Evolutionary conservation across 2,888 invertebrate genomes (phyloP).

Genomic region (Phalangium opilio): DNA sequence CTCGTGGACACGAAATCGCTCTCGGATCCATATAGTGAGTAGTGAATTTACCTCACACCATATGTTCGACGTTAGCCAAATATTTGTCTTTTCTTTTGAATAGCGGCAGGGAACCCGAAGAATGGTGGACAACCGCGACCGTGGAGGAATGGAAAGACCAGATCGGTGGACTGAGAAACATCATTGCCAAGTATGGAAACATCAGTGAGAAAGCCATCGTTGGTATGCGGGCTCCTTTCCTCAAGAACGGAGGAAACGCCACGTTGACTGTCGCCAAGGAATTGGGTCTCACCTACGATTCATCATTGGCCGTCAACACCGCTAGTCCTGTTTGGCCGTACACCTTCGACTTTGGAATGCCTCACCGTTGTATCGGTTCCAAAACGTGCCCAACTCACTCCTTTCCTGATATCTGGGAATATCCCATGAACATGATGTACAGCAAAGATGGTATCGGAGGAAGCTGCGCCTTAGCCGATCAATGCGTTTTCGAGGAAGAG

Average conservation of each 20-base stretch:
- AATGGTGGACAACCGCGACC: conserved; percentile 79
- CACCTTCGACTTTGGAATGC: conserved; percentile 67
- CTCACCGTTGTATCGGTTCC: conserved; percentile 51
- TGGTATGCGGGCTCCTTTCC: conserved; percentile 64
- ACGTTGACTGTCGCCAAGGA: conserved; percentile 85
- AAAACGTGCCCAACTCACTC: conserved; percentile 59
- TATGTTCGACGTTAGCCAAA: too few relatives aligned
- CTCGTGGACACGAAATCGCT: neutral
- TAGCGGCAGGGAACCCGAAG: conserved; percentile 50
- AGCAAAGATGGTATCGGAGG: conserved; percentile 45
- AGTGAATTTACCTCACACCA: neutral
- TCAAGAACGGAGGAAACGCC: conserved; percentile 72
- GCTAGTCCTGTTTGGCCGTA: conserved; percentile 81
- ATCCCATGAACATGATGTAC: conserved; percentile 61
- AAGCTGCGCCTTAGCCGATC: conserved; percentile 10
- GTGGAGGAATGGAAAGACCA: conserved; percentile 76
- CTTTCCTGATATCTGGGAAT: conserved; percentile 73
- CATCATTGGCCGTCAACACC: conserved; percentile 62
- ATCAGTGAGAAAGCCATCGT: conserved; percentile 61
- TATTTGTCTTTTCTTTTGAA: conserved; percentile 15
- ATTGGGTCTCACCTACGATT: conserved; percentile 75
- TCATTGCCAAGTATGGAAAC: conserved; percentile 58
- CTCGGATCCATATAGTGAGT: neutral
- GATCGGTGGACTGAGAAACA: conserved; percentile 75
- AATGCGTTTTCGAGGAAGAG: conserved; percentile 60